These are phyloP conservation scores for Pollimyrus isidori DNA, from an alignment of 2,113 vertebrate genomes.

Conservation along the genomic window DNA sequence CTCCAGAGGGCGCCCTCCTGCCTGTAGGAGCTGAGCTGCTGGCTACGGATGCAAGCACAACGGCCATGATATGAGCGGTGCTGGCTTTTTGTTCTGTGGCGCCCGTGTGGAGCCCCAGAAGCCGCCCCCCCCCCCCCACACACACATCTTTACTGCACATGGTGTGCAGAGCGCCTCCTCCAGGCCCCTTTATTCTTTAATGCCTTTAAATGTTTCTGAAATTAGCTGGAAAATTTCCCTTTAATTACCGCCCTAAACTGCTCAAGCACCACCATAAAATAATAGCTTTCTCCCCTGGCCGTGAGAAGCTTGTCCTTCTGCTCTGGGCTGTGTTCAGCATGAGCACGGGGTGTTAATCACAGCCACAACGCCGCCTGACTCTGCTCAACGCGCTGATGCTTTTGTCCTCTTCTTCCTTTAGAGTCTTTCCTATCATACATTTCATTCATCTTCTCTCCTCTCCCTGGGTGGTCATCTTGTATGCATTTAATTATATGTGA, in stretches of 20 bases:
- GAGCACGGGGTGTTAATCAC: too few species aligned
- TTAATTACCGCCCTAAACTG: conserved; percentile 21
- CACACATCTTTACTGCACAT: not conserved
- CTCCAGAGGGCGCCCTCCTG: not conserved
- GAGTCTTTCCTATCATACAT: not conserved
- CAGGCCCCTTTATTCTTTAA: conserved; percentile 18
- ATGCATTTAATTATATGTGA: not conserved
- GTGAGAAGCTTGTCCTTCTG: not conserved
- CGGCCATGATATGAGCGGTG: not conserved
- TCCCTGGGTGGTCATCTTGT: not conserved
- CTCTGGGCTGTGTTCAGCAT: not conserved
- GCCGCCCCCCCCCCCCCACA: not conserved
- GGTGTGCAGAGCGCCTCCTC: conserved; percentile 3
- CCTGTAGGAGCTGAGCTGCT: not conserved
- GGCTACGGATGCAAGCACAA: not conserved
- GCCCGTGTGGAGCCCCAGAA: not conserved
- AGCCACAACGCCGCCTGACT: too few species aligned
- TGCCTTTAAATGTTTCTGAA: conserved; percentile 25
- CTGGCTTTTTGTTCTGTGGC: not conserved
- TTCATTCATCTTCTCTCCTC: not conserved
- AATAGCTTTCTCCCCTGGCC: not conserved
- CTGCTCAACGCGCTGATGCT: not conserved
- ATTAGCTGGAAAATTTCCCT: conserved; percentile 27
- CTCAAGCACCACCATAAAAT: conserved; percentile 19
- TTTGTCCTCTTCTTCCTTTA: not conserved